Evolutionary conservation across 2,113 vertebrate genomes (phyloP).

Genomic region (Phalacrocorax aristotelis): DNA sequence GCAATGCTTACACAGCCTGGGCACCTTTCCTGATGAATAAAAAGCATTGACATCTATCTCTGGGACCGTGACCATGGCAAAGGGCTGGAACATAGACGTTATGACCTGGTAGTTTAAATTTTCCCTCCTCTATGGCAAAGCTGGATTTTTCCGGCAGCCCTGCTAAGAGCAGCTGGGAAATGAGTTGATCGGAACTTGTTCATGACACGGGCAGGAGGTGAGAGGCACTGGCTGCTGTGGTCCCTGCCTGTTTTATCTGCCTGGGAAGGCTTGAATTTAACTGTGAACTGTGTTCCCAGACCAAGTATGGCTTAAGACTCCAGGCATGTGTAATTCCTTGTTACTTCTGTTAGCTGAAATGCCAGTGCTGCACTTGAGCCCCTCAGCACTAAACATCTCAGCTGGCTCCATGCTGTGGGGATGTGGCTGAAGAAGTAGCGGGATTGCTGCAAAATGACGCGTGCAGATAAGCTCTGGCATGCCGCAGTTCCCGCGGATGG

Average conservation of each 20-base stretch:
- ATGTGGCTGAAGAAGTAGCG: not conserved
- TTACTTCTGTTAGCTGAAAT: not conserved
- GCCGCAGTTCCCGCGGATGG: not conserved
- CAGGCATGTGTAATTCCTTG: not conserved
- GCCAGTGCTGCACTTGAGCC: not conserved
- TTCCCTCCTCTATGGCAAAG: not conserved
- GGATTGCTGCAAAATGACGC: rapidly evolving
- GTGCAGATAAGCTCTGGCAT: not conserved
- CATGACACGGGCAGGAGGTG: not conserved
- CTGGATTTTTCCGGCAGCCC: not conserved
- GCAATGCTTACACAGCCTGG: rapidly evolving
- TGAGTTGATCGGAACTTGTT: not conserved
- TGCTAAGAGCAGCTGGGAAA: not conserved
- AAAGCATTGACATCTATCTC: not conserved
- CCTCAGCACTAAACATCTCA: not conserved
- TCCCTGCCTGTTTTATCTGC: not conserved
- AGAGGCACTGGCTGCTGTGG: not conserved
- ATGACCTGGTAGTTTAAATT: not conserved
- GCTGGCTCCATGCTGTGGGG: rapidly evolving
- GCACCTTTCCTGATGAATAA: not conserved
- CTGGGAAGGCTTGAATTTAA: not conserved
- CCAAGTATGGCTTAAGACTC: not conserved
- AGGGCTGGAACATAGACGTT: not conserved
- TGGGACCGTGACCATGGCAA: not conserved
- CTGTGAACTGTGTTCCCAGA: not conserved